These are phyloP conservation scores for Octonoba sinensis DNA, from an alignment of 2,888 invertebrate genomes.

Conservation along the genomic window DNA sequence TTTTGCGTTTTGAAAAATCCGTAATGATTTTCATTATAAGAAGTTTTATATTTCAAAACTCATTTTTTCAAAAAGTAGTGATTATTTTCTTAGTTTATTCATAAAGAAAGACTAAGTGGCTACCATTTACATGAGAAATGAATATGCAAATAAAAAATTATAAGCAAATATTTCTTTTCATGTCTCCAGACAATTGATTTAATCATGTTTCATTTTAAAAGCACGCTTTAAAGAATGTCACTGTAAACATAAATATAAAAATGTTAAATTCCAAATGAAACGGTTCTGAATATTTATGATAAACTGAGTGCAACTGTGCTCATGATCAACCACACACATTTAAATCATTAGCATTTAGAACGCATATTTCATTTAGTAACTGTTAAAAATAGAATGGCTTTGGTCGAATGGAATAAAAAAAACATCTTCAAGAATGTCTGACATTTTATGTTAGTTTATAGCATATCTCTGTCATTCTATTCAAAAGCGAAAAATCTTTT, in stretches of 20 bases:
- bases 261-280: constrained; percentile 14
- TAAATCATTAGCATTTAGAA: constrained; percentile 38
- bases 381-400: neutral
- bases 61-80: too few relatives aligned
- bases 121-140: too few relatives aligned
- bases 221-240: neutral
- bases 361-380: constrained; percentile 11
- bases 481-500: too few relatives aligned
- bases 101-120: too few relatives aligned
- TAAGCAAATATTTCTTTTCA: neutral
- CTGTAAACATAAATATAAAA: constrained; percentile 3
- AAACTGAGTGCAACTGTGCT: constrained; percentile 12
- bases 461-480: too few relatives aligned
- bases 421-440: constrained; percentile 19
- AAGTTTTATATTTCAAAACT: too few relatives aligned
- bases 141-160: constrained; percentile 1
- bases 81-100: too few relatives aligned
- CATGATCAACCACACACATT: constrained; percentile 1
- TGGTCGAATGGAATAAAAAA: neutral
- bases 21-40: too few relatives aligned
- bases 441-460: constrained; percentile 10
- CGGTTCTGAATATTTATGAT: constrained; percentile 40
- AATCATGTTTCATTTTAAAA: constrained; percentile 20
- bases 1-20: too few relatives aligned
- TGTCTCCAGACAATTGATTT: constrained; percentile 25